phyloP scores from a whole-genome alignment of 2,113 vertebrate genomes.

The Hypomesus transpacificus region DNA sequence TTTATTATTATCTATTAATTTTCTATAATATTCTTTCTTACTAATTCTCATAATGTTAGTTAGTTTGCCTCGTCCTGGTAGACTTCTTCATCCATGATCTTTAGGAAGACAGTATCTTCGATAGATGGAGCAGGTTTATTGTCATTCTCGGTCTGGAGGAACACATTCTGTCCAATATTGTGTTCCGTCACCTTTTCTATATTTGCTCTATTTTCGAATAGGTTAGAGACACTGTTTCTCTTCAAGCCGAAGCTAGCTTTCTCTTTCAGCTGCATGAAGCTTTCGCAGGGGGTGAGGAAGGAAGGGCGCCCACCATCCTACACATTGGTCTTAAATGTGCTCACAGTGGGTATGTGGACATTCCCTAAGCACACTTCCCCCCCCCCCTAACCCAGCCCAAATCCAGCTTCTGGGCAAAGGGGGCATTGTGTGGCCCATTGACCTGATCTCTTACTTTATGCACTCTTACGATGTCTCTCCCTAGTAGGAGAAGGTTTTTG shows the following conservation, averaged over 20 bases:
- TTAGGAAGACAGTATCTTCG: neutral
- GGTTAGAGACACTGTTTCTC: neutral
- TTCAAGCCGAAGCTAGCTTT: neutral
- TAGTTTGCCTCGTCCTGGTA: constrained; percentile 18
- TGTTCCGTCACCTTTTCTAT: neutral
- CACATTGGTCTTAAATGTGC: neutral
- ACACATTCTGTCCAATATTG: neutral
- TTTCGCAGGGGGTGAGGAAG: neutral
- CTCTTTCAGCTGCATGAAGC: neutral
- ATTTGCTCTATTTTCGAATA: neutral
- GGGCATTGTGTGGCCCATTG: neutral
- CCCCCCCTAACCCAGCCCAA: neutral
- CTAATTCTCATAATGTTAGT: no score
- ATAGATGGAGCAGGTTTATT: constrained; percentile 14
- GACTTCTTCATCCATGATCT: constrained; percentile 18
- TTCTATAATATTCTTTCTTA: no score
- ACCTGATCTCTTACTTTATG: constrained; percentile 18
- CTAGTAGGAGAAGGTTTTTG: constrained; percentile 13
- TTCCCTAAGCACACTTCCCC: neutral
- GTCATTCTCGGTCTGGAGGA: neutral
- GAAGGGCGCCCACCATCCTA: neutral
- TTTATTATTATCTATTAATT: no score
- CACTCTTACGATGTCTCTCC: constrained; percentile 12
- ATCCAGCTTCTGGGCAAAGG: neutral
- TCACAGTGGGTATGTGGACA: neutral